These are phyloP conservation scores for Heliconius ethilla DNA, from an alignment of 2,888 invertebrate genomes.

Conservation along the genomic window DNA sequence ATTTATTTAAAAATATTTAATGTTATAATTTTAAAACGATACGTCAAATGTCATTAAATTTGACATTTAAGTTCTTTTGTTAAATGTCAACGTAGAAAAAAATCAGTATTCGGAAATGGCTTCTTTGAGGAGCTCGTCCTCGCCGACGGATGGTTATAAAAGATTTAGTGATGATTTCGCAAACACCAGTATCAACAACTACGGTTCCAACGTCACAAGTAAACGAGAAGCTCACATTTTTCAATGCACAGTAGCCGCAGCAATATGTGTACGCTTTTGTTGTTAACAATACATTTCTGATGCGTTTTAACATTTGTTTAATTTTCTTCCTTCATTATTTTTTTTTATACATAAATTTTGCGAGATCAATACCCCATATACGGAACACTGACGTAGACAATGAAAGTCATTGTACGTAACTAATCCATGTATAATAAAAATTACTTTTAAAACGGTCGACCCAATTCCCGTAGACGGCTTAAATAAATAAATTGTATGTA, in stretches of 20 bases:
- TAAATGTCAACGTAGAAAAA: conserved; percentile 46
- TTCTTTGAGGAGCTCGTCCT: conserved; percentile 81
- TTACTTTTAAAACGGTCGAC: conserved; percentile 52
- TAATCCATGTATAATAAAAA: conserved; percentile 52
- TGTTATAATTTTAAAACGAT: conserved; percentile 26
- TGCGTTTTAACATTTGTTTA: conserved; percentile 74
- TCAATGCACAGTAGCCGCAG: conserved; percentile 76
- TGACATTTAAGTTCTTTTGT: conserved; percentile 38
- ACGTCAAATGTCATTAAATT: conserved; percentile 33
- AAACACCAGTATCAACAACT: conserved; percentile 81
- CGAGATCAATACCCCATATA: conserved; percentile 56
- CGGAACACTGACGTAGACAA: conserved; percentile 62
- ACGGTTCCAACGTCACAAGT: conserved; percentile 84
- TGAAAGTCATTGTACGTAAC: conserved; percentile 67
- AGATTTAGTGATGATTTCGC: conserved; percentile 84
- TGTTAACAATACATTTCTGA: conserved; percentile 76
- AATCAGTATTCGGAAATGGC: conserved; percentile 78
- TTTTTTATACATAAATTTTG: conserved; percentile 48
- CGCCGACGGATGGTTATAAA: conserved; percentile 84
- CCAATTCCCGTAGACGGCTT: conserved; percentile 48
- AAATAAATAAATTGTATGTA: conserved; percentile 38
- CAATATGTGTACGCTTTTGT: conserved; percentile 71
- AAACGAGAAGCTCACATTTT: conserved; percentile 75
- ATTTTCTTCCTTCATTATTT: conserved; percentile 61
- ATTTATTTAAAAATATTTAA: background rate